Evolutionary conservation across 2,888 invertebrate genomes (phyloP).

Genomic region (Troilus luridus): DNA sequence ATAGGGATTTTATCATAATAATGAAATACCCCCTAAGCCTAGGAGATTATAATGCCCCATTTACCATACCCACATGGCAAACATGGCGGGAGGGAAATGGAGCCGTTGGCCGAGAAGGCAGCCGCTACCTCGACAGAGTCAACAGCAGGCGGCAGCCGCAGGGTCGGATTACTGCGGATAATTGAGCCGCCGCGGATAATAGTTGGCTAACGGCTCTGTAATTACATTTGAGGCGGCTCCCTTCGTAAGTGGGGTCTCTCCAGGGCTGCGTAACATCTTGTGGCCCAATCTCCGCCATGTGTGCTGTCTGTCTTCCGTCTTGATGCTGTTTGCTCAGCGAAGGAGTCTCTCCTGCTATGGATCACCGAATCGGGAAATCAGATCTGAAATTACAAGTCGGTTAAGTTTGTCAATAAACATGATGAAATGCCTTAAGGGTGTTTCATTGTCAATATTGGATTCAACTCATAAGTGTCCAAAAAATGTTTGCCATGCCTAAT

Average conservation of each 20-base stretch:
- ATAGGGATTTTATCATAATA: no score
- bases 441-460: no score
- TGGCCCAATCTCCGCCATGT: neutral
- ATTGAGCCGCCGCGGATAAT: slow-evolving; percentile 7
- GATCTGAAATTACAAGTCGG: neutral
- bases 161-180: neutral
- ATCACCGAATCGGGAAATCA: neutral
- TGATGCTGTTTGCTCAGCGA: neutral
- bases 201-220: slow-evolving; percentile 3
- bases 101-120: neutral
- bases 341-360: neutral
- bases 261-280: neutral
- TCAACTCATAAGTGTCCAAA: no score
- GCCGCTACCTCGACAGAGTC: neutral
- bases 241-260: neutral
- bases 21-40: no score
- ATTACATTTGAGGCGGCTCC: neutral
- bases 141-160: slow-evolving; percentile 2
- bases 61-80: neutral
- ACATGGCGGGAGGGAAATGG: neutral
- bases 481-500: no score
- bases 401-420: no score
- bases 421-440: no score
- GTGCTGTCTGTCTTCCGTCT: neutral
- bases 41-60: neutral